Base-by-base conservation (phyloP, 2,888 invertebrate genomes). In the Augiades crinisus region DNA sequence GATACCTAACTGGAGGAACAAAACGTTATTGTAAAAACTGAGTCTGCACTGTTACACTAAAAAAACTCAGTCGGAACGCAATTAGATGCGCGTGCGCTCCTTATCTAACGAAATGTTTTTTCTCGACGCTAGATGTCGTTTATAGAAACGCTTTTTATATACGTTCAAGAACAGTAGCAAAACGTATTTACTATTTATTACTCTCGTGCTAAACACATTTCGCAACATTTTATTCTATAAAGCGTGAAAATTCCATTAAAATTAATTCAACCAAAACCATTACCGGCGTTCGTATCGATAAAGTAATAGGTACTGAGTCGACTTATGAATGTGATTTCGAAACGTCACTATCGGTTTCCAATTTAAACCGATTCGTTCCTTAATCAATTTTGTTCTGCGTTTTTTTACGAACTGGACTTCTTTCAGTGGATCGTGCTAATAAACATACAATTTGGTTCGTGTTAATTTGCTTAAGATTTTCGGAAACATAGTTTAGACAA, bases 331-430 rank as follows among this genome's bases (percentile, higher is more conserved):
- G 86, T 87, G 82, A 83, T 87, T 87, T 88, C 87, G 83, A 84
- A 89, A 87, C 84, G 79, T 85, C 87, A 87, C 87, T 87, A 88
- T 88, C 88, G 87, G 77, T 86, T 88, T 89, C 83, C 88, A 89
- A 90, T 89, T 88, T 88, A 87, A 85, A 81, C 76, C 89, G 81
- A 90, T 90, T 90, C 89, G 89, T 89, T 90, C 87, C 87, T 86
- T 86, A 87, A 86, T 86, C 87, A 85, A 85, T 88, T 85, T 83
- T 81, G 80, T 86, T 82, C 72, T 78, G 80, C 75, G 73, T 85
- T 85, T 82, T n/a, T 81, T 84, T 81, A 68, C 70, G 70, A 81
- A 78, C 72, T 73, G 72, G 74, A 78, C 78, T 73, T 77, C 76
- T 77, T 80, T 72, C 70, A 73, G 71, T 72, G 69, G 69, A 73